Conservation (phyloP, 2,888 invertebrate genomes). For the Sympetrum striolatum region DNA sequence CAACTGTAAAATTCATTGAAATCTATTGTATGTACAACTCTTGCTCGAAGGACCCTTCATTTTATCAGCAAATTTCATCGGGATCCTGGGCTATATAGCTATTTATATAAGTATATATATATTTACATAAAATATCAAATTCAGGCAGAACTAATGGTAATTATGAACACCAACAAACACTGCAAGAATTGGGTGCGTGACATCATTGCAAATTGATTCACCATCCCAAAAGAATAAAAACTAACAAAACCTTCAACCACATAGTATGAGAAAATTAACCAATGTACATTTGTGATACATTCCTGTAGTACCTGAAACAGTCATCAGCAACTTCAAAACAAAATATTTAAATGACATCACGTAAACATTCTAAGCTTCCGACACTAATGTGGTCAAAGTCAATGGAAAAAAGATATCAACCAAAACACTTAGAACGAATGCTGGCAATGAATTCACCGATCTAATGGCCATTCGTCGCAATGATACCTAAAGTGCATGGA, state of each 20-base stretch:
- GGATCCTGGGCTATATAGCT: not conserved
- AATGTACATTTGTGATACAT: conserved; percentile 16
- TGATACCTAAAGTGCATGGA: conserved; percentile 12
- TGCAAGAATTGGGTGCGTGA: not conserved
- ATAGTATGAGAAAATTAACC: not conserved
- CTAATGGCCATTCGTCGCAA: not conserved
- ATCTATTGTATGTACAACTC: not conserved
- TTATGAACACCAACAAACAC: conserved; percentile 22
- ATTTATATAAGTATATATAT: conserved; percentile 7
- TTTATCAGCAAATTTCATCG: not conserved
- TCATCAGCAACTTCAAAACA: not conserved
- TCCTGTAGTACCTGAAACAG: not conserved
- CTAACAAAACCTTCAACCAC: conserved; percentile 15
- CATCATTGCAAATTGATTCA: not conserved
- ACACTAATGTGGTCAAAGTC: not conserved
- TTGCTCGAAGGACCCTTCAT: not conserved
- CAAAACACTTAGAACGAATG: not conserved
- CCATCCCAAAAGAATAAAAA: not conserved
- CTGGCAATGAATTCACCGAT: not conserved
- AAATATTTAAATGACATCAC: not conserved
- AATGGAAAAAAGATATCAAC: not conserved
- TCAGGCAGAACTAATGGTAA: not conserved
- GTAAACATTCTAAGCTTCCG: not conserved
- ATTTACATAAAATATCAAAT: not conserved
- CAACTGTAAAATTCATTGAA: not conserved